Conservation (phyloP, 2,113 vertebrate genomes). For the Siniperca chuatsi region DNA sequence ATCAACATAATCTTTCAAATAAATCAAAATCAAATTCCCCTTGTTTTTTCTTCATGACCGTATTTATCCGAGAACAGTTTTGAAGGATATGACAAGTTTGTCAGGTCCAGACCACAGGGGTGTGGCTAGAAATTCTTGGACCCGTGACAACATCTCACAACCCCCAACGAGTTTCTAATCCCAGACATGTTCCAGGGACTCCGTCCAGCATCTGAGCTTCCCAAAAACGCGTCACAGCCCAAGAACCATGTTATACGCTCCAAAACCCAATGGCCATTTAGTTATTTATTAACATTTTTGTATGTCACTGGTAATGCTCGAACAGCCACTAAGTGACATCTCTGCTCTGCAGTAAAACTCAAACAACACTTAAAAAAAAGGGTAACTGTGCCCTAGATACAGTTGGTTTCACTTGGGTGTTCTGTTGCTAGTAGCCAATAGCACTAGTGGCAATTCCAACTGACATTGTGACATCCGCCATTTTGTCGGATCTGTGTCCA, state of each 20-base stretch:
- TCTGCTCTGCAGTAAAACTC: constrained; percentile 13
- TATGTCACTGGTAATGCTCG: constrained; percentile 2
- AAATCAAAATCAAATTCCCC: neutral
- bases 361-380: neutral
- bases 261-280: constrained; percentile 44
- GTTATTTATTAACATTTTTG: constrained; percentile 35
- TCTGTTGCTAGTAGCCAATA: neutral
- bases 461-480: neutral
- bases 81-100: constrained; percentile 9
- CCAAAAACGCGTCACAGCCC: constrained; percentile 28
- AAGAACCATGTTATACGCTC: constrained; percentile 5
- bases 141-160: constrained; percentile 34
- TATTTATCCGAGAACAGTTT: constrained; percentile 13
- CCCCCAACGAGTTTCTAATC: constrained; percentile 42
- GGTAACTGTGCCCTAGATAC: neutral
- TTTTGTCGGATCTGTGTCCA: neutral
- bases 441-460: neutral
- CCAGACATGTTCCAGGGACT: constrained; percentile 50
- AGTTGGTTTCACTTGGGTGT: neutral
- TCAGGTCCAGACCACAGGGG: constrained; percentile 39
- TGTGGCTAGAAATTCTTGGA: constrained; percentile 34
- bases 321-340: constrained; percentile 13
- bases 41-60: neutral
- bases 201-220: constrained; percentile 35
- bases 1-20: neutral